Conservation (phyloP, 2,888 invertebrate species). For the Hirudinaria manillensis region DNA sequence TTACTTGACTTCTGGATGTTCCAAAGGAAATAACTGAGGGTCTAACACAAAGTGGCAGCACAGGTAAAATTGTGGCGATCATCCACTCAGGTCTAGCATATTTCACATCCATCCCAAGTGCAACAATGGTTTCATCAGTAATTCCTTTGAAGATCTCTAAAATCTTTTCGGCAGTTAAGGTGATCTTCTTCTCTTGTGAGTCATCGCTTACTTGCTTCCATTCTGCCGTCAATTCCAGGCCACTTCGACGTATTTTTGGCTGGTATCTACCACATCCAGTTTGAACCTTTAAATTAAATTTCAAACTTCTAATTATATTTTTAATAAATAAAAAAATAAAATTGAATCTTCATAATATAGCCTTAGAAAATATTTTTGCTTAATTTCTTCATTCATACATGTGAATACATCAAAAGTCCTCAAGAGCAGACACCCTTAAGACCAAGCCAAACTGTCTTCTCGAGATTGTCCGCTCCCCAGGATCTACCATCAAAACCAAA, state of each 20-base stretch:
- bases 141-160: slow-evolving; percentile 85
- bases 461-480: too few species aligned
- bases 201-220: slow-evolving; percentile 60
- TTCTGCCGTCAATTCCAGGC: slow-evolving; percentile 88
- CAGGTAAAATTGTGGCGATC: slow-evolving; percentile 93
- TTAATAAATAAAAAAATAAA: background rate
- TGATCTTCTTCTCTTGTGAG: slow-evolving; percentile 60
- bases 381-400: too few species aligned
- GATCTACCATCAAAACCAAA: too few species aligned
- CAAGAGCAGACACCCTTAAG: too few species aligned
- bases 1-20: slow-evolving; percentile 81
- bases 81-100: slow-evolving; percentile 96
- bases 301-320: background rate
- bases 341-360: background rate
- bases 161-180: slow-evolving; percentile 86
- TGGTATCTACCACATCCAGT: slow-evolving; percentile 93
- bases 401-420: too few species aligned
- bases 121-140: slow-evolving; percentile 72
- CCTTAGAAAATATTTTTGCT: background rate
- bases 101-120: slow-evolving; percentile 78
- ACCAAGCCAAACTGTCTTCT: too few species aligned
- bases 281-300: slow-evolving; percentile 10
- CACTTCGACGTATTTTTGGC: slow-evolving; percentile 80
- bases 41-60: slow-evolving; percentile 88
- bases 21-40: slow-evolving; percentile 99